Evolutionary conservation across 2,888 invertebrate species (phyloP), one percentile per base, ranked within the genome.

Genomic region (Siphlonurus alternatus): DNA sequence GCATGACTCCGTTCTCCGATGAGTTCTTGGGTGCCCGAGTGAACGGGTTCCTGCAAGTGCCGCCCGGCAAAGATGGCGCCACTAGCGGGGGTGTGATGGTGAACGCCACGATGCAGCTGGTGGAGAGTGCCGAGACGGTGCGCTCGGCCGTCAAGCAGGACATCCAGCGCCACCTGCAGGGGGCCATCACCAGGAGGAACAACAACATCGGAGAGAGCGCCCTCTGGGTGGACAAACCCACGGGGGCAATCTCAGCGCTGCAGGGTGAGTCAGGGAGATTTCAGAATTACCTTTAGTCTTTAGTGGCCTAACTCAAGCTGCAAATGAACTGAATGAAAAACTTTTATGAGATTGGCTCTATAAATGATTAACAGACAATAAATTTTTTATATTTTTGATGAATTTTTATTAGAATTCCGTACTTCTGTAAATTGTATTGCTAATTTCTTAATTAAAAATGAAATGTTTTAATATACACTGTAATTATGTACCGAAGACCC

Each of bases 171-270:
- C 93, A 94, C 74, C 76, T 94, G 18, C 76, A 91, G 19, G 90
- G 91, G 0, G 91, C 90, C 0, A 86, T 94, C 63, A 83, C 89
- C 63, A 79, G 90, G 1, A 80, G 91, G 18, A 87, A 89, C 69
- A 93, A 93, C 75, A 93, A 93, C 72, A 86, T 94, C 25, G 94
- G 93, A 0, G 86, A 89, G 59, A 92, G 92, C 2, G 88, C 88
- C 0, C 76, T 94, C 0, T 92, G 86, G 80, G 93, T 93, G 0
- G 89, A 89, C 68, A 85, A 86, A 1, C 88, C 88, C 0, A 84
- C 87, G 0, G 91, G 89, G 20, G 86, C 89, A 0, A 84, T 93
- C 19, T 84, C 88, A 0, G 84, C 85, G 51, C 74, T 91, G 19
- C 83, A 82, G 75, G 87, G 87, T 86, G 70, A 71, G 67, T 56